Evolutionary conservation across 2,888 invertebrate species (phyloP).

Genomic region (Dexiosoma caninum): DNA sequence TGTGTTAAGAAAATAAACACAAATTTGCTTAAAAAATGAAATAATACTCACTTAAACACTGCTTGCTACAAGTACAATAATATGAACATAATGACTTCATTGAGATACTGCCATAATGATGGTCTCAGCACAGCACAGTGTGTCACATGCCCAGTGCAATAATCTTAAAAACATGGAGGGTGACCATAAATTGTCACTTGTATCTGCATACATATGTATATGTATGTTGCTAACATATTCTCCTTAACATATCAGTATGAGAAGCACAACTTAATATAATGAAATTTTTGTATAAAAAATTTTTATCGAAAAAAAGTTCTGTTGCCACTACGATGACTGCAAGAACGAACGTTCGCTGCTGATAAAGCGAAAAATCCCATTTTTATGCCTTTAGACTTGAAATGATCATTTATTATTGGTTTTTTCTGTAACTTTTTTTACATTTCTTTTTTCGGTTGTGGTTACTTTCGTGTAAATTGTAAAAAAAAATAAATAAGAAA

Average conservation of each 20-base stretch:
- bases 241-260: slow-evolving; percentile 42
- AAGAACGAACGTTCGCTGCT: slow-evolving; percentile 54
- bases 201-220: slow-evolving; percentile 35
- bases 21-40: slow-evolving; percentile 57
- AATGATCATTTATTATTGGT: slow-evolving; percentile 74
- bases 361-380: slow-evolving; percentile 71
- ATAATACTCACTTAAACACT: not conserved
- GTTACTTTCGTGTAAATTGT: slow-evolving; percentile 19
- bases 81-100: slow-evolving; percentile 30
- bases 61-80: slow-evolving; percentile 9
- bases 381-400: slow-evolving; percentile 67
- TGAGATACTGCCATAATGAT: slow-evolving; percentile 14
- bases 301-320: too few relatives aligned
- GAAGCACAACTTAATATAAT: slow-evolving; percentile 45
- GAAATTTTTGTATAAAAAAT: not conserved
- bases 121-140: not conserved
- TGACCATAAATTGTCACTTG: slow-evolving; percentile 41
- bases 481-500: not conserved
- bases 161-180: slow-evolving; percentile 20
- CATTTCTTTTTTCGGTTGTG: slow-evolving; percentile 14
- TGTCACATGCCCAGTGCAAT: not conserved
- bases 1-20: not conserved
- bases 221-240: slow-evolving; percentile 41
- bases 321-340: slow-evolving; percentile 2
- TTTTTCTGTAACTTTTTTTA: slow-evolving; percentile 11